Base-by-base conservation (phyloP, 2,888 invertebrate species). In the Drepanosiphum platanoidis region DNA sequence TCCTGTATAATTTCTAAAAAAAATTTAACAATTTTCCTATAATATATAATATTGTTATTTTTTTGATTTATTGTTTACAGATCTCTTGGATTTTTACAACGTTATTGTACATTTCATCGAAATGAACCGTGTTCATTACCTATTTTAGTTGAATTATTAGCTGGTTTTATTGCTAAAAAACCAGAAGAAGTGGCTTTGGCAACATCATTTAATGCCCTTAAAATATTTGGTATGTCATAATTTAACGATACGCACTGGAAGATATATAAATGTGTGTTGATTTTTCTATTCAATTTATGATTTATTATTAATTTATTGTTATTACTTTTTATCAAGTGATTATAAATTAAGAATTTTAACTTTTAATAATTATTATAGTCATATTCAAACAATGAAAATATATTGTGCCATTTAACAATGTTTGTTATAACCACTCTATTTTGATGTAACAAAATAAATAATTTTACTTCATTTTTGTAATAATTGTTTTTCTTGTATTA, bases 71-170 rank as follows among this genome's bases (percentile, higher is more conserved):
- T 87, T 86, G 42, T 89, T 52, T 89, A 18, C 90, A 94, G 94
- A 89, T 95, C 95, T 61, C 92, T 94, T 92, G 94, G 92, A 88
- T 95, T 95, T 90, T 92, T 96, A 88, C 94, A 95, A 89, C 93
- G 97, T 88, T 97, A 97, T 91, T 97, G 97, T 91, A 96, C 97
- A 87, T 97, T 97, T 91, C 97, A 97, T 91, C 93, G 98, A 88
- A 98, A 98, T 90, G 98, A 98, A 91, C 98, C 98, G 0, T 97
- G 97, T 90, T 95, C 97, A 71, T 91, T 98, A 88, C 96, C 97
- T 15, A 96, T 96, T 70, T 94, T 97, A 81, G 95, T 97, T 72
- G 98, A 98, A 90, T 94, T 98, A 92, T 94, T 97, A 87, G 96
- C 97, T n/a, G 96, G 96, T 32, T 96, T 97, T 90, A 94, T 96